Percentiles rank a stretch among this genome's conserved stretches.
Evolutionary conservation across 2,797 vertebrate species (phyloP).

Genomic region (Alfaro cultratus): DNA sequence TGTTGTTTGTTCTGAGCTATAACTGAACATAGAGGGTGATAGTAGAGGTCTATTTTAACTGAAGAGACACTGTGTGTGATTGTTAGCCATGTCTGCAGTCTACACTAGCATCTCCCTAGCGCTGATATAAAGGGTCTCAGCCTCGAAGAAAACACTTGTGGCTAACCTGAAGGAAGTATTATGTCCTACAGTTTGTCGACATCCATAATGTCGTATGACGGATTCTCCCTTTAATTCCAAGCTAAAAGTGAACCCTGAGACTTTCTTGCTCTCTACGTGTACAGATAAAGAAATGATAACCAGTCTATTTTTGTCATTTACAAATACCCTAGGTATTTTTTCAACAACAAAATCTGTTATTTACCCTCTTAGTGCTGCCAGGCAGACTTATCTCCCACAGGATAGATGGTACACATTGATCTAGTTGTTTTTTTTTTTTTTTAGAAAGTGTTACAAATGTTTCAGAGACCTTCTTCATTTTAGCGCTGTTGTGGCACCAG

Average conservation of each 20-base stretch:
- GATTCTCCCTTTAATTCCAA: slow-evolving; percentile 13
- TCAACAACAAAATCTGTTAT: background rate
- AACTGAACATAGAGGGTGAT: background rate
- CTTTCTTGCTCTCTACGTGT: slow-evolving; percentile 4
- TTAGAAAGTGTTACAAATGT: slow-evolving; percentile 1
- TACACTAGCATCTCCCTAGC: background rate
- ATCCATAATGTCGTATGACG: background rate
- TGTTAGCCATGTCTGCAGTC: background rate
- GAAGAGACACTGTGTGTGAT: background rate
- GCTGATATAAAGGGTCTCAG: background rate
- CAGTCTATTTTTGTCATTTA: background rate
- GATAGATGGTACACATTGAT: background rate
- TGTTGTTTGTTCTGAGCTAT: background rate
- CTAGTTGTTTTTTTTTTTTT: background rate
- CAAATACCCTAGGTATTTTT: background rate
- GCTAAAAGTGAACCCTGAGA: slow-evolving; percentile 1
- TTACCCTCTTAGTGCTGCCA: background rate
- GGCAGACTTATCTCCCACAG: background rate
- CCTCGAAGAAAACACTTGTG: background rate
- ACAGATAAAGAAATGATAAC: background rate
- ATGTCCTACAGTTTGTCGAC: background rate
- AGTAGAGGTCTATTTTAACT: background rate
- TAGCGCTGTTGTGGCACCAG: slow-evolving; percentile 3
- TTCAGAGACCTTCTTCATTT: slow-evolving; percentile 1
- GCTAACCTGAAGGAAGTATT: background rate